Evolutionary conservation across 1,140 invertebrate species (phyloP).

Genomic region (Formica selysi): DNA sequence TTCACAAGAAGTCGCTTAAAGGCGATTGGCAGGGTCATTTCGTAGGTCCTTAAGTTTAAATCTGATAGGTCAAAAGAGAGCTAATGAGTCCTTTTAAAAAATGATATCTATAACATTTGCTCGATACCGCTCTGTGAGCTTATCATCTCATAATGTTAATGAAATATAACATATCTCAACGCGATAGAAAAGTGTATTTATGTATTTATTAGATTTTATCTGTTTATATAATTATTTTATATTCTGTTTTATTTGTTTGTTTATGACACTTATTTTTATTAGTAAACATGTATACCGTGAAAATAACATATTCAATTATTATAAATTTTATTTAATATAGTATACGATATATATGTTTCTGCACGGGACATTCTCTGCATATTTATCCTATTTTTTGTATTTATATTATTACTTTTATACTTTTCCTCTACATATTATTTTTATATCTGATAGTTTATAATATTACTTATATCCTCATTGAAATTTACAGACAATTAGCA

Average conservation of each 20-base stretch:
- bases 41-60: neutral
- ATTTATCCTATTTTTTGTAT: too few species aligned
- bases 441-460: neutral
- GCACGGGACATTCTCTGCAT: too few species aligned
- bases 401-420: too few species aligned
- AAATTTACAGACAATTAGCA: neutral
- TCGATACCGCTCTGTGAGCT: neutral
- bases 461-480: neutral
- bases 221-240: slow-evolving; percentile 6
- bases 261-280: neutral
- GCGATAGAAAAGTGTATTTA: slow-evolving; percentile 13
- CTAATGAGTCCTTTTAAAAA: slow-evolving; percentile 18
- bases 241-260: neutral
- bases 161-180: slow-evolving; percentile 13
- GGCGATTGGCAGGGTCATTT: slow-evolving; percentile 14
- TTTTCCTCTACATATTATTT: neutral
- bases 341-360: too few species aligned
- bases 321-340: slow-evolving; percentile 1
- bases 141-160: neutral
- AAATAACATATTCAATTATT: neutral
- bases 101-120: slow-evolving; percentile 17
- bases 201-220: slow-evolving; percentile 6
- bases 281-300: neutral
- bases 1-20: slow-evolving; percentile 42
- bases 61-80: slow-evolving; percentile 7